These are phyloP conservation scores for Apteryx mantelli DNA, from an alignment of 2,113 vertebrate species.

Conservation along the genomic window DNA sequence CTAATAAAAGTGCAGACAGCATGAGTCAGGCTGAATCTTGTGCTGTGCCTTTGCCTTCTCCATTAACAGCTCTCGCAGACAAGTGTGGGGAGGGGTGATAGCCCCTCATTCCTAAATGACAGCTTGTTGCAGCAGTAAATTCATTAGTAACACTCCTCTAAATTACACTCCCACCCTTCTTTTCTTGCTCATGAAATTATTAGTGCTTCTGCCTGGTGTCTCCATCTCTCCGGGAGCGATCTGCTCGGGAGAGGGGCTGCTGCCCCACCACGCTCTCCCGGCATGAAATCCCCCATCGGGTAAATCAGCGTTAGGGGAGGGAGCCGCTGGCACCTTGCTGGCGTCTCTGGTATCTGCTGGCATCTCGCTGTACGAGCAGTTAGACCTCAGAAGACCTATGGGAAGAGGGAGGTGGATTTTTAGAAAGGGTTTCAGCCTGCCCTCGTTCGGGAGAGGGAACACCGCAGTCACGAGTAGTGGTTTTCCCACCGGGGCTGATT, in stretches of 20 bases:
- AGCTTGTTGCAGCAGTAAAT: not conserved
- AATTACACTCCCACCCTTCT: not conserved
- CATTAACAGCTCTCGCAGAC: not conserved
- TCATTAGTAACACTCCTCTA: not conserved
- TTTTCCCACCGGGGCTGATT: not conserved
- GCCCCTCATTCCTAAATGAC: not conserved
- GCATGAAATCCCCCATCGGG: not conserved
- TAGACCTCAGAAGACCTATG: not conserved
- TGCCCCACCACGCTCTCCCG: not conserved
- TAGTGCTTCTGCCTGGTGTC: not conserved
- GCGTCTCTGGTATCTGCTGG: too few species aligned
- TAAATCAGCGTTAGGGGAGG: not conserved
- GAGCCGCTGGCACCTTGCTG: not conserved
- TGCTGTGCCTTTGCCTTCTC: not conserved
- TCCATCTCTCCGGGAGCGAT: not conserved
- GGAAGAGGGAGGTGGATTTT: not conserved
- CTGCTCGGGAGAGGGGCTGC: not conserved
- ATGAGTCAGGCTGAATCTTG: conserved; percentile 6
- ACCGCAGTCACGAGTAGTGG: fast-evolving
- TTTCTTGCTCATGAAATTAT: not conserved
- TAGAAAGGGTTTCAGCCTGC: not conserved
- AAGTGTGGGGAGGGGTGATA: not conserved
- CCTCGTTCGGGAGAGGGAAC: not conserved
- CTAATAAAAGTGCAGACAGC: not conserved
- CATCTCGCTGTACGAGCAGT: too few species aligned